These are phyloP conservation scores for Eurypyga helias DNA, from an alignment of 2,113 vertebrate species.

Conservation along the genomic window DNA sequence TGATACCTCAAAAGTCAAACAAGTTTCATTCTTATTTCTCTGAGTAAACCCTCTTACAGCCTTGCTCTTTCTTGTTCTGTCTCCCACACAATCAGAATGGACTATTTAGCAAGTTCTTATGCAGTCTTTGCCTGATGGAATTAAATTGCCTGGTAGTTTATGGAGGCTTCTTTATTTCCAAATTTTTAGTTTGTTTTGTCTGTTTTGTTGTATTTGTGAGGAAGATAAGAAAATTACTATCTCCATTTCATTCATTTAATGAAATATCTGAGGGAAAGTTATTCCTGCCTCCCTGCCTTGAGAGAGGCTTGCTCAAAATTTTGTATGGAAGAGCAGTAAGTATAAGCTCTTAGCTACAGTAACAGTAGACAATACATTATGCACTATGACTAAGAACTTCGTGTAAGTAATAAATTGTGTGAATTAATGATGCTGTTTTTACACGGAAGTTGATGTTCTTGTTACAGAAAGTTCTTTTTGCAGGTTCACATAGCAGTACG, in stretches of 20 bases:
- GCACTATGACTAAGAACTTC: not conserved
- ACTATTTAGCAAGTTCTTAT: not conserved
- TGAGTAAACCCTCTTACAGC: not conserved
- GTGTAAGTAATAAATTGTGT: not conserved
- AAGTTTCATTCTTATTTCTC: not conserved
- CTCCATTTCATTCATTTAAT: not conserved
- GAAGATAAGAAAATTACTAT: not conserved
- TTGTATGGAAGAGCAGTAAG: not conserved
- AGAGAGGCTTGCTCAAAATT: too few species aligned
- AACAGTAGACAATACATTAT: not conserved
- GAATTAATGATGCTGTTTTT: not conserved
- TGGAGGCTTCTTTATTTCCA: not conserved
- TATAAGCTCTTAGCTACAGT: not conserved
- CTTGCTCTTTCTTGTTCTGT: not conserved
- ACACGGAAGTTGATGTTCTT: not conserved
- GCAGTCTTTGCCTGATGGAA: not conserved
- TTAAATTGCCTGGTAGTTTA: not conserved
- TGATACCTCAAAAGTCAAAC: slow-evolving; percentile 3
- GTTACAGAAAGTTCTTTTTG: not conserved
- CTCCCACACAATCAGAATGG: not conserved
- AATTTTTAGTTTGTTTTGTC: not conserved
- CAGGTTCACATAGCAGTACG: not conserved
- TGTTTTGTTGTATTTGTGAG: not conserved
- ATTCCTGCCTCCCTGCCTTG: too few species aligned
- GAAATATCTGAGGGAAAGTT: not conserved